A percentile compares a stretch with the other conserved stretches of the same genome.
phyloP scores from a whole-genome alignment of 2,797 vertebrate species.

The Hemibagrus guttatus region DNA sequence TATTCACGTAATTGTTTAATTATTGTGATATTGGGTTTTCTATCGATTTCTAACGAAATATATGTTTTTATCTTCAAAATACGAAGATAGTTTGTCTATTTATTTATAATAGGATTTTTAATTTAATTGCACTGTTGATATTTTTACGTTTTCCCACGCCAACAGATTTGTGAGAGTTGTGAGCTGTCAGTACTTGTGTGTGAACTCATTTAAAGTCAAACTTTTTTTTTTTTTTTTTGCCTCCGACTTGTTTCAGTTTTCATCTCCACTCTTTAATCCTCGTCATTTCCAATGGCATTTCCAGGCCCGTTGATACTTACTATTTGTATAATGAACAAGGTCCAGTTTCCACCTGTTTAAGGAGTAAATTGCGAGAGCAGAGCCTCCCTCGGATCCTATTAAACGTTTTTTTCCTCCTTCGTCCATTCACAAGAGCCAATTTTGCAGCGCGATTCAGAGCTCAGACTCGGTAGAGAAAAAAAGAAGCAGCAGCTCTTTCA shows the following conservation, averaged over 20 bases:
- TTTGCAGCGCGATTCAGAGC: slow-evolving; percentile 85
- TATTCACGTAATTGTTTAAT: neutral
- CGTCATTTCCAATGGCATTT: slow-evolving; percentile 65
- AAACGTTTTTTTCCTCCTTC: slow-evolving; percentile 81
- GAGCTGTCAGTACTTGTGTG: neutral
- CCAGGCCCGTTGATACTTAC: slow-evolving; percentile 70
- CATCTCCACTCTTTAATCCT: slow-evolving; percentile 67
- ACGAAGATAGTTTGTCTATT: no score
- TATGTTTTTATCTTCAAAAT: neutral
- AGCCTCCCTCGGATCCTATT: slow-evolving; percentile 84
- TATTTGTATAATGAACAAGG: slow-evolving; percentile 84
- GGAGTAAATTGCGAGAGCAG: slow-evolving; percentile 78
- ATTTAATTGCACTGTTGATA: neutral
- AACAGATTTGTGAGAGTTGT: neutral
- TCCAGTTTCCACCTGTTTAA: slow-evolving; percentile 88
- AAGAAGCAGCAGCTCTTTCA: slow-evolving; percentile 81
- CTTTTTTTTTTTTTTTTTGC: neutral
- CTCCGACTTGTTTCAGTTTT: slow-evolving; percentile 54
- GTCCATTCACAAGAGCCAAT: slow-evolving; percentile 86
- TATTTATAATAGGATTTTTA: no score
- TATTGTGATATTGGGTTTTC: neutral
- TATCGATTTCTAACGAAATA: neutral
- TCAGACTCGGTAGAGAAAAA: slow-evolving; percentile 74
- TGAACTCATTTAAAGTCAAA: slow-evolving; percentile 23
- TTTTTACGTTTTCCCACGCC: neutral